phyloP scores from a whole-genome alignment of 2,797 vertebrate genomes.

The Rhinella marina region DNA sequence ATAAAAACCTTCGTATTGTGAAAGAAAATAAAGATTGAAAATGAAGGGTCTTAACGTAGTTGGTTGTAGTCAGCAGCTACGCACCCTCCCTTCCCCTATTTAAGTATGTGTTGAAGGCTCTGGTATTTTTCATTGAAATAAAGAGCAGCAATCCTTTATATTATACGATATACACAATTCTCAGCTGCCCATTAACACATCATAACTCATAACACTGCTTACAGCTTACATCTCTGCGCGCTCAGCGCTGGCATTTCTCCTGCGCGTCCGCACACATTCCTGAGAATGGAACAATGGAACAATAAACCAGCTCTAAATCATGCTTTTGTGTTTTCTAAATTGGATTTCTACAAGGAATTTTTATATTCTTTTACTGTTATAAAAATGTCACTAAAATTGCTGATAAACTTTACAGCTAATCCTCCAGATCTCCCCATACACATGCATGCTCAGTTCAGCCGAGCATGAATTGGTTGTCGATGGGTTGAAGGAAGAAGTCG shows the following conservation, averaged over 20 bases:
- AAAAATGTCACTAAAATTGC: background rate
- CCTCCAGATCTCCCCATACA: too few relatives aligned
- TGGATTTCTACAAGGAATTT: background rate
- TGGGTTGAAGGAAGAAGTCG: too few relatives aligned
- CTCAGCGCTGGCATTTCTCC: conserved; percentile 23
- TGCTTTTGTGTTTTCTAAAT: background rate
- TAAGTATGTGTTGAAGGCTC: conserved; percentile 50
- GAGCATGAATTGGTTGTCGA: too few relatives aligned
- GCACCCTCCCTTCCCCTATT: conserved; percentile 25
- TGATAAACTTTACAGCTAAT: too few relatives aligned
- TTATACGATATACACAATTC: conserved; percentile 47
- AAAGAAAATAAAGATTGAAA: conserved; percentile 38
- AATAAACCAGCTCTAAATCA: conserved; percentile 24
- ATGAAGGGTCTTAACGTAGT: conserved; percentile 31
- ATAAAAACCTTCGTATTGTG: conserved; percentile 18
- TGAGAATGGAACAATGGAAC: conserved; percentile 35
- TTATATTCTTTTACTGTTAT: background rate
- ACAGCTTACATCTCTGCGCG: conserved; percentile 13
- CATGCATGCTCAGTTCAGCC: too few relatives aligned
- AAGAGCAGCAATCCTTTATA: conserved; percentile 32
- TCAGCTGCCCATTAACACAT: conserved; percentile 51
- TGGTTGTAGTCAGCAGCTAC: conserved; percentile 15
- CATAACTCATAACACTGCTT: conserved; percentile 43
- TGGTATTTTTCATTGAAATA: conserved; percentile 52
- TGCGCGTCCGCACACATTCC: conserved; percentile 38